These are phyloP conservation scores for Steinernema feltiae DNA, from an alignment of 1,140 invertebrate species.

Conservation along the genomic window DNA sequence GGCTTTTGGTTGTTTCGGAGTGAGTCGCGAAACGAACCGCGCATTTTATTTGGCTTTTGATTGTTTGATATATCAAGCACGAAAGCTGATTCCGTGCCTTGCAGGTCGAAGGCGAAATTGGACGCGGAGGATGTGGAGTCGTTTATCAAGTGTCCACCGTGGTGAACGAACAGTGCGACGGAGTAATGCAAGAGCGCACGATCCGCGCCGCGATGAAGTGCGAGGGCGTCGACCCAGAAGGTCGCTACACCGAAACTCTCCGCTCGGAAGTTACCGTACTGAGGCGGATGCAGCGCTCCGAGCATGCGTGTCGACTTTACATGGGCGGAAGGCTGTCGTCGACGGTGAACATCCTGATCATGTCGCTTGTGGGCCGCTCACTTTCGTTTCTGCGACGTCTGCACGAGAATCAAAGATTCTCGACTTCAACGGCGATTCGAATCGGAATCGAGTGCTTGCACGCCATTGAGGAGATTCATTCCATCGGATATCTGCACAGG, in stretches of 20 bases:
- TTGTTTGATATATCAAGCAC: too few relatives aligned
- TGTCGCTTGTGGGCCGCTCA: constrained; percentile 21
- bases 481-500: constrained; percentile 25
- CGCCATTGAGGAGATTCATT: constrained; percentile 25
- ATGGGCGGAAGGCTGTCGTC: constrained; percentile 1
- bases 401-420: constrained; percentile 15
- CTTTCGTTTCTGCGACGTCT: constrained; percentile 15
- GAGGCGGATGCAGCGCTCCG: constrained; percentile 24
- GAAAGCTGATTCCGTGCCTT: not conserved
- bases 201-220: constrained; percentile 24
- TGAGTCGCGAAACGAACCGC: too few relatives aligned
- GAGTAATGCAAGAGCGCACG: not conserved
- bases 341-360: constrained; percentile 25
- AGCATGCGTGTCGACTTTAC: constrained; percentile 24
- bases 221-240: constrained; percentile 18
- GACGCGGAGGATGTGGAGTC: constrained; percentile 26
- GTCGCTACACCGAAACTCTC: constrained; percentile 15
- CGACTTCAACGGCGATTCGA: constrained; percentile 22
- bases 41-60: too few relatives aligned
- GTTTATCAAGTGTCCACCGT: constrained; percentile 25
- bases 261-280: constrained; percentile 17
- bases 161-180: not conserved
- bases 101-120: constrained; percentile 13
- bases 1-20: too few relatives aligned
- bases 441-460: constrained; percentile 22